A percentile compares a stretch with the other conserved stretches of the same genome.
These are phyloP conservation scores for Acipenser ruthenus DNA, from an alignment of 2,797 vertebrate species.

Conservation along the genomic window DNA sequence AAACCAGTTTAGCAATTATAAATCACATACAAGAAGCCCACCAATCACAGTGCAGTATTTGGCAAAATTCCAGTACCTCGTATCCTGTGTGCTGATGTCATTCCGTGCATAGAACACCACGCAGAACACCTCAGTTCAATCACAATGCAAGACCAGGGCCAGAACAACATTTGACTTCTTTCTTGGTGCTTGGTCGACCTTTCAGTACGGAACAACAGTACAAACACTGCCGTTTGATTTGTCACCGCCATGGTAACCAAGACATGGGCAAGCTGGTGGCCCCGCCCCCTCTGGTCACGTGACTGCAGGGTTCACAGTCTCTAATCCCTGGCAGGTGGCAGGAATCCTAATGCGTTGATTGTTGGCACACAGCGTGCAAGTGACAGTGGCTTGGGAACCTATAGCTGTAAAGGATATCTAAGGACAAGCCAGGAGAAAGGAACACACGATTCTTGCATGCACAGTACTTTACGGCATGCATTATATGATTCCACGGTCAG, in stretches of 20 bases:
- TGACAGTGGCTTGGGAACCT: not conserved
- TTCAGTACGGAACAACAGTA: not conserved
- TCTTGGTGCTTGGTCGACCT: not conserved
- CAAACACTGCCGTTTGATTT: not conserved
- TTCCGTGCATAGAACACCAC: too few relatives aligned
- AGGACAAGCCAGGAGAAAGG: not conserved
- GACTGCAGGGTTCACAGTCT: not conserved
- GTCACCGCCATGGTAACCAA: not conserved
- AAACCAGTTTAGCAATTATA: too few relatives aligned
- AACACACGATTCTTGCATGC: not conserved
- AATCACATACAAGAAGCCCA: too few relatives aligned
- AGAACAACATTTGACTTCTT: not conserved
- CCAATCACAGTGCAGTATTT: too few relatives aligned
- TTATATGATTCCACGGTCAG: not conserved
- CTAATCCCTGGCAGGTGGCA: too few relatives aligned
- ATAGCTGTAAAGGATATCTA: not conserved
- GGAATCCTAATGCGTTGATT: too few relatives aligned
- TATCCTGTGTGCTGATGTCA: too few relatives aligned
- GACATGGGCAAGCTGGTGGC: not conserved
- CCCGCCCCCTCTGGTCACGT: not conserved
- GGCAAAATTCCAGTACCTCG: too few relatives aligned
- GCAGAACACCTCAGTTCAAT: too few relatives aligned
- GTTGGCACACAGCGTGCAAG: not conserved
- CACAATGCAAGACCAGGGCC: not conserved
- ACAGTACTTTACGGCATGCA: not conserved